Percentiles rank a stretch among this genome's conserved stretches.
phyloP scores from a whole-genome alignment of 92 coral and sea anemone species.

The Siderastrea siderea region DNA sequence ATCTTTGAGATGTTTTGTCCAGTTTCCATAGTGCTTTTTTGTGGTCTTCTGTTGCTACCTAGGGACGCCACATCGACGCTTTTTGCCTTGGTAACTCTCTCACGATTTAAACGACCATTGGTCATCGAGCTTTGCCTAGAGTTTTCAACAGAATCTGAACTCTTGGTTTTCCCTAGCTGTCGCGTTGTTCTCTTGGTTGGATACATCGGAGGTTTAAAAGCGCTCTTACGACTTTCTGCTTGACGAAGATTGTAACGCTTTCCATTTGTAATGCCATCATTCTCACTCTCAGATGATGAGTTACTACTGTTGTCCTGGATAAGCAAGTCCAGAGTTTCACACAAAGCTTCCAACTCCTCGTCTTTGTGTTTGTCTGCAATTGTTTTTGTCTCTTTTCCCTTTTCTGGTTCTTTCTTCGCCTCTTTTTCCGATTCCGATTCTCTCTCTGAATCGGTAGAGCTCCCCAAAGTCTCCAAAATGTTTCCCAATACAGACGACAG shows the following conservation, averaged over 20 bases:
- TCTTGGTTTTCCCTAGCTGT: slow-evolving; percentile 19
- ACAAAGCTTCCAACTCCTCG: slow-evolving; percentile 57
- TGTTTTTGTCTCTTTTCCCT: neutral
- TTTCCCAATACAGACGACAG: slow-evolving; percentile 64
- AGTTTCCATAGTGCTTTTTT: neutral
- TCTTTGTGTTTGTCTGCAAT: slow-evolving; percentile 14
- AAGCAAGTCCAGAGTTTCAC: slow-evolving; percentile 61
- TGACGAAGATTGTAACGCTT: slow-evolving; percentile 5
- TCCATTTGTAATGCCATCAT: neutral
- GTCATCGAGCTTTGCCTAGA: neutral
- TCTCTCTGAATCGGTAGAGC: slow-evolving; percentile 65
- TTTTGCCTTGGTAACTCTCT: slow-evolving; percentile 14
- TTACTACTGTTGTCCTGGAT: slow-evolving; percentile 38
- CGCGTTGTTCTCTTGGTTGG: slow-evolving; percentile 6
- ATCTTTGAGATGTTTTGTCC: neutral
- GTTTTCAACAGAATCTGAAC: neutral
- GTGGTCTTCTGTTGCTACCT: neutral
- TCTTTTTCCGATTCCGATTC: slow-evolving; percentile 36
- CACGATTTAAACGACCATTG: slow-evolving; percentile 3
- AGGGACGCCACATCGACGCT: slow-evolving; percentile 11
- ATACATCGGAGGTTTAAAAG: slow-evolving; percentile 24
- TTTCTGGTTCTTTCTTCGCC: slow-evolving; percentile 10
- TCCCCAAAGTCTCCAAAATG: slow-evolving; percentile 72
- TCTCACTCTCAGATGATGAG: slow-evolving; percentile 26
- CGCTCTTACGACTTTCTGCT: neutral